phyloP scores from a whole-genome alignment of 2,888 invertebrate species.

The Euclidia mi region DNA sequence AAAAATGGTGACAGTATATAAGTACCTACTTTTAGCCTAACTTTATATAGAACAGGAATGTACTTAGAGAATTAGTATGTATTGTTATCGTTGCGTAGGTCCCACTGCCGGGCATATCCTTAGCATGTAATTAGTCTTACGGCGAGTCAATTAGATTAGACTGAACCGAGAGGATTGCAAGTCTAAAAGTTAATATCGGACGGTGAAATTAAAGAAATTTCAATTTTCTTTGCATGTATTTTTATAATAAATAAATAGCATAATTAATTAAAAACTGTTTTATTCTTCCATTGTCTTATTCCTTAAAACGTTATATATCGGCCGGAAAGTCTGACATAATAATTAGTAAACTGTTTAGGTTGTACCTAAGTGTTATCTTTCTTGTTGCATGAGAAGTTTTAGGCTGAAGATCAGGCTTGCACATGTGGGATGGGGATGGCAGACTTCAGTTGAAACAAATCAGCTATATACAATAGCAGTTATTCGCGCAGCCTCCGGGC shows the following conservation, averaged over 20 bases:
- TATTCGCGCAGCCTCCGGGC: no score
- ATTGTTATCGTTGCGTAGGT: constrained; percentile 30
- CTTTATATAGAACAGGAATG: constrained; percentile 41
- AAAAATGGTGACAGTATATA: constrained; percentile 38
- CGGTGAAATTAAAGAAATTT: constrained; percentile 42
- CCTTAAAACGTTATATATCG: no score
- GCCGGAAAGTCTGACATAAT: no score
- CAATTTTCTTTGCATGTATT: constrained; percentile 54
- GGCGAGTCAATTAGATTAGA: constrained; percentile 47
- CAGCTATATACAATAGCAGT: no score
- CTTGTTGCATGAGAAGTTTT: no score
- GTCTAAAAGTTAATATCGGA: constrained; percentile 39
- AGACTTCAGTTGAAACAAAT: no score
- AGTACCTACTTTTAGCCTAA: constrained; percentile 47
- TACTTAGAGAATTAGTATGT: constrained; percentile 56
- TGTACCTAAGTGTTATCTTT: no score
- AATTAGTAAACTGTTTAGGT: no score
- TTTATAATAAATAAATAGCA: constrained; percentile 62
- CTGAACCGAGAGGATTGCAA: constrained; percentile 28
- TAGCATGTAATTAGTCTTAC: constrained; percentile 32
- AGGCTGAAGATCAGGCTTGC: no score
- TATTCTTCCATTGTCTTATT: constrained; percentile 12
- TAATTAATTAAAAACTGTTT: constrained; percentile 26
- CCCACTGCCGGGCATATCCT: constrained; percentile 21
- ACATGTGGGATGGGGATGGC: no score